Conservation (phyloP, 2,113 vertebrate species). For the Phyllostomus discolor region DNA sequence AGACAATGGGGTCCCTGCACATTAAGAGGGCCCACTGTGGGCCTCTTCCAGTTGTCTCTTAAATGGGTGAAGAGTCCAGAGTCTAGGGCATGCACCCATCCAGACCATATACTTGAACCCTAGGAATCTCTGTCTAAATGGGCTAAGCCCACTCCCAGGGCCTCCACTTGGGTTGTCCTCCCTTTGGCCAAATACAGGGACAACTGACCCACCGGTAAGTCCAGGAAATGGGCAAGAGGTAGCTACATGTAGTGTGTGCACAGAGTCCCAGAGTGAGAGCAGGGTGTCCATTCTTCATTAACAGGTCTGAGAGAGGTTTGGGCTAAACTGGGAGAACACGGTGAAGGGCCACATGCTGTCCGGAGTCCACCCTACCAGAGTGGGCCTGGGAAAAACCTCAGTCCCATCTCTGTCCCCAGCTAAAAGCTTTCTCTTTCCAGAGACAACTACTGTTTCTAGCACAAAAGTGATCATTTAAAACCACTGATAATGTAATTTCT, state of each 20-base stretch:
- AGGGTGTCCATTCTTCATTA: background rate
- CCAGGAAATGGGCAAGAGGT: background rate
- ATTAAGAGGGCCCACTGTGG: background rate
- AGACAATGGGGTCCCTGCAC: background rate
- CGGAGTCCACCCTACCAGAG: background rate
- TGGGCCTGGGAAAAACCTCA: background rate
- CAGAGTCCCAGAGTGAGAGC: background rate
- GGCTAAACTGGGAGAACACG: background rate
- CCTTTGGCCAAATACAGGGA: background rate
- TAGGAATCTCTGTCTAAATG: background rate
- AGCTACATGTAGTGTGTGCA: background rate
- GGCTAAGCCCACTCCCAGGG: background rate
- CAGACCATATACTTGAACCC: background rate
- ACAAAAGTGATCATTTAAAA: background rate
- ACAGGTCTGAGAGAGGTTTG: background rate
- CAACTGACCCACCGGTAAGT: rapidly evolving
- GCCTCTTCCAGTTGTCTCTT: background rate
- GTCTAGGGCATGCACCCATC: background rate
- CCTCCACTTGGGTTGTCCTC: background rate
- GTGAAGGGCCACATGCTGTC: background rate
- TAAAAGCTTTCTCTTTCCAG: background rate
- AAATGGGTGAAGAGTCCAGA: background rate
- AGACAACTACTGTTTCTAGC: background rate
- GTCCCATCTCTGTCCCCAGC: background rate
- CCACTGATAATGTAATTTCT: background rate